Percentiles rank a stretch among this genome's conserved stretches.
Evolutionary conservation across 2,797 vertebrate species (phyloP).

Genomic region (Peromyscus aztecus): DNA sequence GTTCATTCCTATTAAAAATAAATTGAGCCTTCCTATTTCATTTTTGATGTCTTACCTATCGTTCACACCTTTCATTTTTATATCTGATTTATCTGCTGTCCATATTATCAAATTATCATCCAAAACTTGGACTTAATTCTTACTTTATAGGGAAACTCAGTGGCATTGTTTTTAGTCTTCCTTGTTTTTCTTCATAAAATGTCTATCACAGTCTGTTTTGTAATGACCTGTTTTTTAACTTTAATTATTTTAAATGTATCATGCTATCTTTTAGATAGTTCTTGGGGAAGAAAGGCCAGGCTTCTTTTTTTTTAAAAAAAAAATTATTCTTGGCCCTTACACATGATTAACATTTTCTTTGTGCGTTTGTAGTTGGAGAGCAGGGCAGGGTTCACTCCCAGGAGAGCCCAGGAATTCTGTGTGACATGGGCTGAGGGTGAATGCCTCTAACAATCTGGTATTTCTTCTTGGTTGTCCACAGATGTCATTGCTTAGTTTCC

Average conservation of each 20-base stretch:
- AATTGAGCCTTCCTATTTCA: neutral
- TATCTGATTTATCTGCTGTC: neutral
- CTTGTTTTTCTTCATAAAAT: neutral
- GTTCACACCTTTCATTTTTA: neutral
- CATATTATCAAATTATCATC: neutral
- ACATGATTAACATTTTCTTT: neutral
- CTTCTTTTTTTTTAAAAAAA: neutral
- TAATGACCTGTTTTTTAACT: slow-evolving; percentile 12
- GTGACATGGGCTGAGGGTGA: neutral
- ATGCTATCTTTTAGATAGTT: neutral
- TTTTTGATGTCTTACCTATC: neutral
- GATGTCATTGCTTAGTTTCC: neutral
- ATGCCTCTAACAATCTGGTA: neutral
- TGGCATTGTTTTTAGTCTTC: neutral
- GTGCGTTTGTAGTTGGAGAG: neutral
- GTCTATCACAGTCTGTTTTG: neutral
- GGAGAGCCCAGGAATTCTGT: neutral
- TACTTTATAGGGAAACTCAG: slow-evolving; percentile 24
- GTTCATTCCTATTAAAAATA: neutral
- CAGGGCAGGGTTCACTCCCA: neutral
- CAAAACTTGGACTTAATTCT: neutral
- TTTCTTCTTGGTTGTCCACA: neutral
- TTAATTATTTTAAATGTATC: slow-evolving; percentile 4
- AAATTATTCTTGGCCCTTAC: neutral
- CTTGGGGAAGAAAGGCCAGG: neutral